These are phyloP conservation scores for Stomatorhinus walkeri DNA, from an alignment of 2,797 vertebrate genomes.

Conservation along the genomic window DNA sequence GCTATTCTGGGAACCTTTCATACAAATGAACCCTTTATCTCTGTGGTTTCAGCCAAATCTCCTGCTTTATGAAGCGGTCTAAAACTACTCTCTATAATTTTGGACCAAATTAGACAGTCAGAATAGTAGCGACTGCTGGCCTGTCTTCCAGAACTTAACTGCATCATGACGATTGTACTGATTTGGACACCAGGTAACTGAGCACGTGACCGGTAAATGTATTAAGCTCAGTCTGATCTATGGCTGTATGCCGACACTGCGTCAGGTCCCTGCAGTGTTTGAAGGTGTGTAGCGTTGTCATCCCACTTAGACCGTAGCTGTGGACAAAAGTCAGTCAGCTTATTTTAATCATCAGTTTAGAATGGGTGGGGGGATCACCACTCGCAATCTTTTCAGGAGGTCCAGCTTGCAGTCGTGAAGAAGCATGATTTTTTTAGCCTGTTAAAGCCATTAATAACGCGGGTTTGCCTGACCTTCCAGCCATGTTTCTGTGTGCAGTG, in stretches of 20 bases:
- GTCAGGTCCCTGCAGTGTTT: not conserved
- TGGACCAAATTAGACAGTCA: not conserved
- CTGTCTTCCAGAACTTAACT: not conserved
- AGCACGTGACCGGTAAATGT: not conserved
- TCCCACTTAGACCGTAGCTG: not conserved
- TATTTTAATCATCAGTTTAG: not conserved
- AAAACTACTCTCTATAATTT: not conserved
- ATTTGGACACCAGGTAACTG: not conserved
- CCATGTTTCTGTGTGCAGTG: slow-evolving; percentile 55
- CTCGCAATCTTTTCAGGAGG: not conserved
- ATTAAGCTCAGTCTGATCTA: not conserved
- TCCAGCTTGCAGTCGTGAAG: not conserved
- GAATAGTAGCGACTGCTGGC: not conserved
- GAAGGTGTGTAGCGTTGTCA: not conserved
- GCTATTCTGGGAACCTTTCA: not conserved
- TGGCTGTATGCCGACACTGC: not conserved
- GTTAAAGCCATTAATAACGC: not conserved
- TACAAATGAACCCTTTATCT: not conserved
- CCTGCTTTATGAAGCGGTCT: not conserved
- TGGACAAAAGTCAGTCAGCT: not conserved
- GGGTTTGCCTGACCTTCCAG: not conserved
- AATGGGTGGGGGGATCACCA: not conserved
- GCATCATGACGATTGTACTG: not conserved
- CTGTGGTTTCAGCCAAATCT: not conserved
- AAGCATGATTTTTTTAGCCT: not conserved